Conservation (phyloP, 2,797 vertebrate genomes). For the Microctenopoma stevenorrisi region DNA sequence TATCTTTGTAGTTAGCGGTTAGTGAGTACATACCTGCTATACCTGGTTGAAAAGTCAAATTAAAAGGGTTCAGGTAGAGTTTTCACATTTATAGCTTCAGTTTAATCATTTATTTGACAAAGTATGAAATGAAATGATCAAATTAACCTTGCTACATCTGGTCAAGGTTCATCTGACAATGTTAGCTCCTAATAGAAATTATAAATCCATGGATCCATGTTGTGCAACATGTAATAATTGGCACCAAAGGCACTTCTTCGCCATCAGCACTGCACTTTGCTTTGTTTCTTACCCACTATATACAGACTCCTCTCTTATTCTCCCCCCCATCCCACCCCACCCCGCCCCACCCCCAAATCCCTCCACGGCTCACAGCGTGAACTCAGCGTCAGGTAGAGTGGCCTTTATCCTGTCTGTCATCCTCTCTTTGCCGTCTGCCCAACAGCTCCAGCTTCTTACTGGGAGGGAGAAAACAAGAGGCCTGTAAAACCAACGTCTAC, state of each 20-base stretch:
- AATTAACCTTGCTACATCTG: not conserved
- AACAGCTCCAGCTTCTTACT: constrained; percentile 44
- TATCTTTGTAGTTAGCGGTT: too few relatives aligned
- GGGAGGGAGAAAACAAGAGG: constrained; percentile 44
- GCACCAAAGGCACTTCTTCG: constrained; percentile 39
- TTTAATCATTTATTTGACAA: not conserved
- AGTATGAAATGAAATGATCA: too few relatives aligned
- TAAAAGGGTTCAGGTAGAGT: not conserved
- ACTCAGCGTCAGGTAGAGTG: constrained; percentile 99
- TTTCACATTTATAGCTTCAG: not conserved
- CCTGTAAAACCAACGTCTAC: constrained; percentile 54
- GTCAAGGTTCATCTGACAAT: not conserved
- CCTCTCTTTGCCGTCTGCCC: constrained; percentile 67
- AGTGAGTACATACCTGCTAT: not conserved
- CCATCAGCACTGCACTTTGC: constrained; percentile 31
- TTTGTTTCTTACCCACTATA: constrained; percentile 34
- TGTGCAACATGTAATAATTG: constrained; percentile 39
- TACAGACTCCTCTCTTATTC: constrained; percentile 72
- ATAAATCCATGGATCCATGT: not conserved
- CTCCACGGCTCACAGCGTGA: constrained; percentile 90
- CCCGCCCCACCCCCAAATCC: constrained; percentile 41
- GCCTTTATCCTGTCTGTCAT: constrained; percentile 75
- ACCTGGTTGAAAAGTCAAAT: not conserved
- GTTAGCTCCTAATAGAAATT: not conserved
- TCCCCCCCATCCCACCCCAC: constrained; percentile 37